phyloP scores from a whole-genome alignment of 2,113 vertebrate genomes.

The Phrynosoma blainvillii region DNA sequence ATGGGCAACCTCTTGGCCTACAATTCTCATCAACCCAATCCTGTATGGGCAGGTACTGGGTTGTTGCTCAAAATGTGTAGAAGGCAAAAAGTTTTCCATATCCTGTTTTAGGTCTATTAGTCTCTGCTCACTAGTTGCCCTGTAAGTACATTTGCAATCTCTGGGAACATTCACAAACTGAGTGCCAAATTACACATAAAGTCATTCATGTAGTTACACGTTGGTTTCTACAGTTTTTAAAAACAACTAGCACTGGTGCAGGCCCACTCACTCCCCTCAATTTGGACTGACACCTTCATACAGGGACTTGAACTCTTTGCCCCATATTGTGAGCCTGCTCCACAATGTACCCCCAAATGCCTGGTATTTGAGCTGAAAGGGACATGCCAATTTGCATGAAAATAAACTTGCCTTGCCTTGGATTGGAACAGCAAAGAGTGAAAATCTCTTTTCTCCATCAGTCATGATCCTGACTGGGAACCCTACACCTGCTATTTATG shows the following conservation, averaged over 20 bases:
- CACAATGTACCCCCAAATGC: too few relatives aligned
- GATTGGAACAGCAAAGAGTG: neutral
- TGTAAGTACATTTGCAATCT: neutral
- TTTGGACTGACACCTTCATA: too few relatives aligned
- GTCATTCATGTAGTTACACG: neutral
- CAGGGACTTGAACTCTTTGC: neutral
- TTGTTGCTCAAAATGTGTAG: too few relatives aligned
- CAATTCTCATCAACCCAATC: too few relatives aligned
- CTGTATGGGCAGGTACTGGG: too few relatives aligned
- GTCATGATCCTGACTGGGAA: too few relatives aligned
- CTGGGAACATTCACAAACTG: neutral
- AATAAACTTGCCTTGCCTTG: neutral
- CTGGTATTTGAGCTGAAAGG: neutral
- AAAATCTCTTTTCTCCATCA: neutral
- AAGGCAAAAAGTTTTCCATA: too few relatives aligned
- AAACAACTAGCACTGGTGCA: neutral
- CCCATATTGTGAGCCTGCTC: neutral
- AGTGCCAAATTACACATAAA: neutral
- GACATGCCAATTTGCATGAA: neutral
- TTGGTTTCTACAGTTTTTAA: neutral
- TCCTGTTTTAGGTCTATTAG: too few relatives aligned
- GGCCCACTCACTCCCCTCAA: too few relatives aligned
- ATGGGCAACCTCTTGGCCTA: too few relatives aligned
- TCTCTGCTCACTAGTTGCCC: too few relatives aligned
- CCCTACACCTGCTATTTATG: too few relatives aligned